Evolutionary conservation across 2,888 invertebrate species (phyloP).

Genomic region (Nasonovia ribisnigri): DNA sequence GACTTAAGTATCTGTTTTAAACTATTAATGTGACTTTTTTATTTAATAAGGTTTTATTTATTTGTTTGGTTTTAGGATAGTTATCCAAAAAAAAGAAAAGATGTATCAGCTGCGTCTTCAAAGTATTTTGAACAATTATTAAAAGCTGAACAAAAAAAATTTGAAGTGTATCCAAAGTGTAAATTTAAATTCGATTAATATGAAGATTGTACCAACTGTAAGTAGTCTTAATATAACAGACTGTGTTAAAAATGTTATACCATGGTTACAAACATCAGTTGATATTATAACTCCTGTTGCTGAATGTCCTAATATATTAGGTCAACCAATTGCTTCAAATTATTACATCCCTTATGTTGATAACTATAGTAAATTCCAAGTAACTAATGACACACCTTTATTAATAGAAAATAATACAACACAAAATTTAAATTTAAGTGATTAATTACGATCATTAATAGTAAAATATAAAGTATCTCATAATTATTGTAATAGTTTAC

Average conservation of each 20-base stretch:
- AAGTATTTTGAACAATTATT: neutral
- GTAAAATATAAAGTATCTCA: slow-evolving; percentile 19
- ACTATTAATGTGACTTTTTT: too few relatives aligned
- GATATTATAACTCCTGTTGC: neutral
- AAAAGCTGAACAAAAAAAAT: neutral
- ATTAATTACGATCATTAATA: neutral
- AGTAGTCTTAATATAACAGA: neutral
- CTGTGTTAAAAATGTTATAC: neutral
- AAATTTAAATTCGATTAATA: neutral
- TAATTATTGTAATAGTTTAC: slow-evolving; percentile 35
- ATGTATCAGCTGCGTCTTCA: neutral
- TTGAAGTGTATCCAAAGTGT: neutral
- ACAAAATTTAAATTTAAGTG: neutral
- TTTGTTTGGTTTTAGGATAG: neutral
- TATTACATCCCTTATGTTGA: neutral
- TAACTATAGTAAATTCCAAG: neutral
- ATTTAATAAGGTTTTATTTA: too few relatives aligned
- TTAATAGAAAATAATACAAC: neutral
- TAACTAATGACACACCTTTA: neutral
- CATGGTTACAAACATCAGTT: neutral
- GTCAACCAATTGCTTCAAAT: neutral
- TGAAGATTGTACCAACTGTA: neutral
- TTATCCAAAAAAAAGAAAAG: neutral
- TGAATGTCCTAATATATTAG: neutral
- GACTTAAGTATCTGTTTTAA: too few relatives aligned